Conservation (phyloP, 2,797 vertebrate species). For the Pteronotus mesoamericanus region DNA sequence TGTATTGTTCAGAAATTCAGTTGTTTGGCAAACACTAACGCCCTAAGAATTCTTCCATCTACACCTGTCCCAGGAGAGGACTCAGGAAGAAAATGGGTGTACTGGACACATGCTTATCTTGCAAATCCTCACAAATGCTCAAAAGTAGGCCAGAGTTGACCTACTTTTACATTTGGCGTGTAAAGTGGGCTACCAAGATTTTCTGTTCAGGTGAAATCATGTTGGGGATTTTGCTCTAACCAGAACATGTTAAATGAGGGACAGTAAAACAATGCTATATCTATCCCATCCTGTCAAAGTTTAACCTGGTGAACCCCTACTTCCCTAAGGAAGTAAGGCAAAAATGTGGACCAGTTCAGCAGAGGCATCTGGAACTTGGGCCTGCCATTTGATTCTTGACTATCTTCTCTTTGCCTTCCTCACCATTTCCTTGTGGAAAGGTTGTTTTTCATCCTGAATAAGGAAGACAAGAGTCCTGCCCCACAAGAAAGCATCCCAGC, state of each 20-base stretch:
- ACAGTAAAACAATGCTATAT: conserved; percentile 52
- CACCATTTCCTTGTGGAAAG: conserved; percentile 17
- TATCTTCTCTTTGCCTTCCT: conserved; percentile 7
- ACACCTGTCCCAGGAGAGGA: neutral
- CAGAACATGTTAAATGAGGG: neutral
- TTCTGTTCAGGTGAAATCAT: neutral
- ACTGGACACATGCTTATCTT: neutral
- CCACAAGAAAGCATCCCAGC: neutral
- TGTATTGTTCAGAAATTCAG: neutral
- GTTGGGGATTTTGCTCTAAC: conserved; percentile 4
- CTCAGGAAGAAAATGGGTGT: neutral
- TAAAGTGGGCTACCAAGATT: neutral
- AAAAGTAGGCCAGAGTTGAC: conserved; percentile 58
- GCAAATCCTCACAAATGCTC: neutral
- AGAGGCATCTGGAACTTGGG: conserved; percentile 53
- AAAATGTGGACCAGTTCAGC: neutral
- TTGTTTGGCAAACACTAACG: neutral
- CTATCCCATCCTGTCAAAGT: conserved; percentile 69
- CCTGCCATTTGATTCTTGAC: conserved; percentile 46
- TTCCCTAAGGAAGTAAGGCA: conserved; percentile 61
- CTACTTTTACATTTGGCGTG: neutral
- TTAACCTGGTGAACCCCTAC: neutral
- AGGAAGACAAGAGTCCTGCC: neutral
- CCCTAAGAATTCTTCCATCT: neutral
- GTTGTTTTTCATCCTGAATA: conserved; percentile 42